phyloP scores from a whole-genome alignment of 2,113 vertebrate species.

The Petromus typicus region DNA sequence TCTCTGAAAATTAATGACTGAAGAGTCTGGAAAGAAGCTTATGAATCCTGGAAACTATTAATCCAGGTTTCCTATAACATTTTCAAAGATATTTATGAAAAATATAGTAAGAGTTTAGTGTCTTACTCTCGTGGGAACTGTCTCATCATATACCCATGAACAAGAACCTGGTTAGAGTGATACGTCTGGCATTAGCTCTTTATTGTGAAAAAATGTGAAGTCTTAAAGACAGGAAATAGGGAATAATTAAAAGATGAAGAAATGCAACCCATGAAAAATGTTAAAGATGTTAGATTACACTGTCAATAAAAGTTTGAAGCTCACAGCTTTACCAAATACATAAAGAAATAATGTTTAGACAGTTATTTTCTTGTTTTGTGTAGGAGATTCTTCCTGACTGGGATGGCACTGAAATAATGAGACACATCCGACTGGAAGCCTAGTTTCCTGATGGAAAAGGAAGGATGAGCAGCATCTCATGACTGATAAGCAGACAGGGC shows the following conservation, averaged over 20 bases:
- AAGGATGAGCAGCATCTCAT: neutral
- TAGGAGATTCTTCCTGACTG: neutral
- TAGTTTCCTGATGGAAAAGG: neutral
- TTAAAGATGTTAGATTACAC: conserved; percentile 35
- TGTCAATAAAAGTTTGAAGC: conserved; percentile 4
- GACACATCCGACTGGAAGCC: neutral
- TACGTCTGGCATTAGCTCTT: conserved; percentile 42
- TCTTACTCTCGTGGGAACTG: conserved; percentile 31
- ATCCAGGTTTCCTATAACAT: conserved; percentile 50
- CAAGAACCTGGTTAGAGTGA: conserved; percentile 49
- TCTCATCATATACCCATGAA: conserved; percentile 17
- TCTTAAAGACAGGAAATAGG: conserved; percentile 52
- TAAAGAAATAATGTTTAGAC: neutral
- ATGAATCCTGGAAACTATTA: conserved; percentile 50
- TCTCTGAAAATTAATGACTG: conserved; percentile 10
- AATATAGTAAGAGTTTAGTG: conserved; percentile 57
- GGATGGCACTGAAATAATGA: neutral
- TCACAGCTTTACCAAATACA: neutral
- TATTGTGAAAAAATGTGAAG: conserved; percentile 37
- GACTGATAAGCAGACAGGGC: neutral
- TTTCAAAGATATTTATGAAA: conserved; percentile 45
- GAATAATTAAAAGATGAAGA: conserved; percentile 59
- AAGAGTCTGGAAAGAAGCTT: neutral
- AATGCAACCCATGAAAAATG: conserved; percentile 52
- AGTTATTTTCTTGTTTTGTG: neutral